These are phyloP conservation scores for Sinodicranocentrus sp. DNA, from an alignment of 2,888 invertebrate species.

Conservation along the genomic window DNA sequence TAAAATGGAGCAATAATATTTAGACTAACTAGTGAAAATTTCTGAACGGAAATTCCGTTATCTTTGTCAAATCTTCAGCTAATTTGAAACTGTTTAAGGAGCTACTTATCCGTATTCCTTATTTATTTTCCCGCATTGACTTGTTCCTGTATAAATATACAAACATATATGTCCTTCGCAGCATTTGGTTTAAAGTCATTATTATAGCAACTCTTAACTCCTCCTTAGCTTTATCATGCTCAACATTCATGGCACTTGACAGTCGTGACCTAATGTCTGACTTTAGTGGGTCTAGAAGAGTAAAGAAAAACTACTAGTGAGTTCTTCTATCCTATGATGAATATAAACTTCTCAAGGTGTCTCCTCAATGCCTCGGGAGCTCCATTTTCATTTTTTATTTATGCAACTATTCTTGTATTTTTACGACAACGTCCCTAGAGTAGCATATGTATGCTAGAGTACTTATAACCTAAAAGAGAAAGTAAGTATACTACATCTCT, in stretches of 20 bases:
- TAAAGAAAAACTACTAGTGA: background rate
- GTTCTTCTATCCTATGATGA: background rate
- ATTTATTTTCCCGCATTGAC: too few species aligned
- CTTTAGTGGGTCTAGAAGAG: background rate
- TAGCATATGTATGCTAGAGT: background rate
- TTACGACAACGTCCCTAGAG: conserved; percentile 3
- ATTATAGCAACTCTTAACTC: too few species aligned
- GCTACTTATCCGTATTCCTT: too few species aligned
- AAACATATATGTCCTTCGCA: too few species aligned
- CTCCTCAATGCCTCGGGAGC: background rate
- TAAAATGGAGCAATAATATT: too few species aligned
- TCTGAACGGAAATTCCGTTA: too few species aligned
- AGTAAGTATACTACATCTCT: background rate
- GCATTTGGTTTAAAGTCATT: too few species aligned
- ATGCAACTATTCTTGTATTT: conserved; percentile 10
- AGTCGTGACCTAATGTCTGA: conserved; percentile 3
- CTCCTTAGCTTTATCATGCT: background rate
- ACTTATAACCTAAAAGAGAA: background rate
- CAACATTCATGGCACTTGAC: conserved; percentile 3
- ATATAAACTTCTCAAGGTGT: background rate
- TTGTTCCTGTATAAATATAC: too few species aligned
- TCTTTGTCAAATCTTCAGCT: too few species aligned
- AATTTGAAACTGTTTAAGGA: too few species aligned
- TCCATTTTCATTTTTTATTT: conserved; percentile 12
- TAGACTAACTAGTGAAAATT: too few species aligned